phyloP scores from a whole-genome alignment of 2,888 invertebrate genomes.

The Zygaena filipendulae region DNA sequence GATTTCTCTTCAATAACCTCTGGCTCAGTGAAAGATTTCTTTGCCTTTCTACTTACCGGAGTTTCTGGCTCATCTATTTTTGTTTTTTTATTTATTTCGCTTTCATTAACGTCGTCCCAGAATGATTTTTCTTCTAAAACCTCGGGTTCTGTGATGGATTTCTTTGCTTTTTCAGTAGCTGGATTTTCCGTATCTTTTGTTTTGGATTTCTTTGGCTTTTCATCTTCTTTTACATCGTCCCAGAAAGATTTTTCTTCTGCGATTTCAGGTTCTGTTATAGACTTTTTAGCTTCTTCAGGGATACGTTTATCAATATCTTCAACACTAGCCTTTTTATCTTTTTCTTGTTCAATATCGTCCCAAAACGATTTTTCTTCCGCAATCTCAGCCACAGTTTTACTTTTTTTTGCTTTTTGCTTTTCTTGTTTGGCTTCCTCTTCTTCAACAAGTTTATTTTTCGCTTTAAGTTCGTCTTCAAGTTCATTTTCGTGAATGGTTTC shows the following conservation, averaged over 20 bases:
- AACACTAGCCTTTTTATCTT: constrained; percentile 27
- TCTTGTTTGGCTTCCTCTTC: constrained; percentile 25
- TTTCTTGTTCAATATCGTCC: constrained; percentile 30
- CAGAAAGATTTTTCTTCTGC: constrained; percentile 35
- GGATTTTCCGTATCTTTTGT: constrained; percentile 26
- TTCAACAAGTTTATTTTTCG: constrained; percentile 28
- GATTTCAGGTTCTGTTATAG: constrained; percentile 29
- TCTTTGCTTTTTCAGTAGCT: constrained; percentile 21
- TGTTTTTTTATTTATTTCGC: constrained; percentile 9
- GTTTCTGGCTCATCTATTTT: constrained; percentile 22
- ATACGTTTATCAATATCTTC: constrained; percentile 32
- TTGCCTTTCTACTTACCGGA: constrained; percentile 16
- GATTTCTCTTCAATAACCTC: constrained; percentile 39
- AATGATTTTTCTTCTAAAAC: constrained; percentile 22
- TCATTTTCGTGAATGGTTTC: constrained; percentile 59
- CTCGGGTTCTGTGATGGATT: constrained; percentile 29
- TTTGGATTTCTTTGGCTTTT: constrained; percentile 25
- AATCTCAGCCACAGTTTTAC: constrained; percentile 32
- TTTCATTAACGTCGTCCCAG: constrained; percentile 39
- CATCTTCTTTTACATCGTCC: constrained; percentile 28
- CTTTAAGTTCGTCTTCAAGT: constrained; percentile 44
- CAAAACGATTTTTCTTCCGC: constrained; percentile 33
- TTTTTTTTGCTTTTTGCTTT: constrained; percentile 29
- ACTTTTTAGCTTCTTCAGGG: constrained; percentile 35
- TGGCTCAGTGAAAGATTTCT: constrained; percentile 32